Base-by-base conservation (phyloP, 1,140 invertebrate species). In the Aplysia californica region DNA sequence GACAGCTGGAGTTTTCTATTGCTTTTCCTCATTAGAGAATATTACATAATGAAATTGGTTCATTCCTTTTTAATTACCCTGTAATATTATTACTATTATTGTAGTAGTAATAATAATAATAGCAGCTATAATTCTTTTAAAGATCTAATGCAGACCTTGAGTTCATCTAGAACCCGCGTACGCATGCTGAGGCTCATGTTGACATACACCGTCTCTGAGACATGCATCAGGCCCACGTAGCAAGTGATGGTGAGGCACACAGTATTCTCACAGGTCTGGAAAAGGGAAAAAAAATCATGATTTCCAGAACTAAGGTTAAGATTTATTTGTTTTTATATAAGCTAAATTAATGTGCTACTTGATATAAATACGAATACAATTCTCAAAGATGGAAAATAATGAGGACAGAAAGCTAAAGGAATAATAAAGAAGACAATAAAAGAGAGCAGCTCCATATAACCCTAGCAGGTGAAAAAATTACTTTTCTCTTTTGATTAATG, bases 181-280 rank as follows among this genome's bases (percentile, higher is more conserved):
- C 58, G 31, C 29, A 80, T 36, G 33, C 23, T 58, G 35, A 78
- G 38, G 31, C 72, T 78, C 61, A 80, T 58, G n/a, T 73, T 76
- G n/a, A 80, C 41, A 35, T 70, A 68, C 1, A 80, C 36, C 1
- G 50, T 29, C 29, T 80, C 39, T 58, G 68, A 68, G 35, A 41
- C 74, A 31, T 74, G 68, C 69, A 80, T 55, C 23, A 71, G 10
- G 15, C 76, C 74, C 26, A 76, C 39, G 23, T 55, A 56, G 61
- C 74, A 76, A 33, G 15, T 44, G 3, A 76, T 64, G 6, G 15
- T 39, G 6, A 44, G 55, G 66, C 77, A 79, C n/a, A n/a, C n/a
- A n/a, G n/a, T 71, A 44, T 6, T 55, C 5, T 33, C 10, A 55
- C 70, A 78, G 6, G 33, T 36, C 70, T 78, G 65, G 36, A 0